Percentiles rank a stretch among this genome's conserved stretches.
Evolutionary conservation across 2,888 invertebrate species (phyloP).

Genomic region (Harpalus rufipes): DNA sequence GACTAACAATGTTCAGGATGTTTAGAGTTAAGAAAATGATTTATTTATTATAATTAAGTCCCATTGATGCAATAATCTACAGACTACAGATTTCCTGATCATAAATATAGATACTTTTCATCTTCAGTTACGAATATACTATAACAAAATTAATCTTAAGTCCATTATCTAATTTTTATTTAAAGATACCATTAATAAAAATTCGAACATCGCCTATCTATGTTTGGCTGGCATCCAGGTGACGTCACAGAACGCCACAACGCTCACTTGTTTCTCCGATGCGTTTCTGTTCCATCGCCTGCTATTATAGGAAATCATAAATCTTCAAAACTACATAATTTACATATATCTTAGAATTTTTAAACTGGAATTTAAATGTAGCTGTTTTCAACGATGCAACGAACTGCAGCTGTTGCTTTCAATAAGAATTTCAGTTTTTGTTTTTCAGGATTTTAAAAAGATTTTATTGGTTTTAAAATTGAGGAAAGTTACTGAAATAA

Average conservation of each 20-base stretch:
- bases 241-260: background rate
- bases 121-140: background rate
- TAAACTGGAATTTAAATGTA: slow-evolving; percentile 22
- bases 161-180: slow-evolving; percentile 25
- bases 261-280: slow-evolving; percentile 5
- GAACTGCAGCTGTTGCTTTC: slow-evolving; percentile 4
- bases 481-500: background rate
- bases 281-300: background rate
- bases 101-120: background rate
- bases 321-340: background rate
- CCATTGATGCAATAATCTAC: too few species aligned
- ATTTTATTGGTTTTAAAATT: background rate
- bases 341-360: slow-evolving; percentile 9
- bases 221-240: background rate
- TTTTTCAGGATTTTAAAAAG: background rate
- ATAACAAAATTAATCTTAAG: background rate
- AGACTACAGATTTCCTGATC: too few species aligned
- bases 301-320: slow-evolving; percentile 18
- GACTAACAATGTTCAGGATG: too few species aligned
- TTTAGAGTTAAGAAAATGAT: too few species aligned
- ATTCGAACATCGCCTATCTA: slow-evolving; percentile 10
- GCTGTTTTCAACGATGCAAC: background rate
- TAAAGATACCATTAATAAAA: slow-evolving; percentile 27
- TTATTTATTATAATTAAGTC: too few species aligned
- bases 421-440: background rate